These are phyloP conservation scores for Opisthocomus hoazin DNA, from an alignment of 2,113 vertebrate genomes.

Conservation along the genomic window DNA sequence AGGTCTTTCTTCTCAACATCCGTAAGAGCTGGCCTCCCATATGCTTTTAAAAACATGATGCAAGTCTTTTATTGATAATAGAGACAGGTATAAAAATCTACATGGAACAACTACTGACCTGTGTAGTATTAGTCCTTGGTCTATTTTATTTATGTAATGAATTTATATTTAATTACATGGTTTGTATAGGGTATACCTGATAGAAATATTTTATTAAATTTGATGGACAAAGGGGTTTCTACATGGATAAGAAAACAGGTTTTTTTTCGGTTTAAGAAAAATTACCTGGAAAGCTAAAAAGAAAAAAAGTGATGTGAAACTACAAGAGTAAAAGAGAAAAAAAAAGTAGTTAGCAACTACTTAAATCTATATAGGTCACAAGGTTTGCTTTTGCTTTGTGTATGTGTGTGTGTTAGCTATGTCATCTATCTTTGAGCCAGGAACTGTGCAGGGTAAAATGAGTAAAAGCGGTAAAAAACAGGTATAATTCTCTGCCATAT, in stretches of 20 bases:
- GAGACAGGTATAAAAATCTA: background rate
- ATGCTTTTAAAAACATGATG: background rate
- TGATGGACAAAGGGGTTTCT: background rate
- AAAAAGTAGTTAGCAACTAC: background rate
- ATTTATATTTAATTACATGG: background rate
- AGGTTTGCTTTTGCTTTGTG: background rate
- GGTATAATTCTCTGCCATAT: slow-evolving; percentile 20
- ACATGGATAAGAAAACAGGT: background rate
- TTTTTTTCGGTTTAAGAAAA: background rate
- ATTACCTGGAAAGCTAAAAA: background rate
- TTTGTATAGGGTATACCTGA: background rate
- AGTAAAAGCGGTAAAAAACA: background rate
- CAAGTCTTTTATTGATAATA: background rate
- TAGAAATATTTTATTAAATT: background rate
- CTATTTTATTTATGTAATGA: background rate
- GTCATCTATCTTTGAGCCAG: slow-evolving; percentile 11
- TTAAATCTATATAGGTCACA: background rate
- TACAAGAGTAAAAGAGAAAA: background rate
- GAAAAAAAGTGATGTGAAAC: background rate
- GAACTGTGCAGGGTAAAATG: background rate
- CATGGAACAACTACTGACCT: background rate
- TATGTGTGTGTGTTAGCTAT: background rate
- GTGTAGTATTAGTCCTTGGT: background rate
- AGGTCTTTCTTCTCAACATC: background rate
- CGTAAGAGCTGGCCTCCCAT: background rate